A percentile compares a stretch with the other conserved stretches of the same genome.
Evolutionary conservation across 2,888 invertebrate species (phyloP).

Genomic region (Thymelicus sylvestris): DNA sequence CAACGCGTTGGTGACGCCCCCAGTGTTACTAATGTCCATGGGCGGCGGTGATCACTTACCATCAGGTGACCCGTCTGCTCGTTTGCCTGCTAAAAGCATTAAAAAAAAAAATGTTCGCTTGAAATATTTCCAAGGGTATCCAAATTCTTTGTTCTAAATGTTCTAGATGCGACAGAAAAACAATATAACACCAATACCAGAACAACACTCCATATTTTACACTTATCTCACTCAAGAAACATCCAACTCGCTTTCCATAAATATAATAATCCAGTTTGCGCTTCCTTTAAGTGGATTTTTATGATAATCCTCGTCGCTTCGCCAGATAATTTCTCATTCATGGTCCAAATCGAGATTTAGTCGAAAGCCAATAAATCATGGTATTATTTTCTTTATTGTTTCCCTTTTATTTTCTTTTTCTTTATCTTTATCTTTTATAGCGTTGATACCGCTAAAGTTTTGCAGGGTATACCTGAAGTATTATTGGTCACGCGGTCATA

Average conservation of each 20-base stretch:
- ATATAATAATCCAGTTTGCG: constrained; percentile 46
- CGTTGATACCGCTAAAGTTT: not conserved
- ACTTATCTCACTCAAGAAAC: constrained; percentile 30
- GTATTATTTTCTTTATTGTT: constrained; percentile 34
- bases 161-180: too few species aligned
- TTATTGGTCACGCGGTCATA: too few species aligned
- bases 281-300: constrained; percentile 49
- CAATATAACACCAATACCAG: not conserved
- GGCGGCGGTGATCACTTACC: too few species aligned
- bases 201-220: not conserved
- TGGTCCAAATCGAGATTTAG: constrained; percentile 48
- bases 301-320: constrained; percentile 46
- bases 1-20: too few species aligned
- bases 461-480: too few species aligned
- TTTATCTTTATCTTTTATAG: not conserved
- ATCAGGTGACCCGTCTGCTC: too few species aligned
- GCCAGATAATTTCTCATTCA: constrained; percentile 50
- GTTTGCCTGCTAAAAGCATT: too few species aligned
- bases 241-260: constrained; percentile 43
- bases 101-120: too few species aligned
- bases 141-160: too few species aligned
- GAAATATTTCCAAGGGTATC: not conserved
- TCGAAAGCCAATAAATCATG: constrained; percentile 43
- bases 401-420: constrained; percentile 13
- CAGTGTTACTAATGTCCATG: too few species aligned